A percentile compares a stretch with the other conserved stretches of the same genome.
These are phyloP conservation scores for Montipora sp. DNA, from an alignment of 64 coral and sea anemone species.

Conservation along the genomic window DNA sequence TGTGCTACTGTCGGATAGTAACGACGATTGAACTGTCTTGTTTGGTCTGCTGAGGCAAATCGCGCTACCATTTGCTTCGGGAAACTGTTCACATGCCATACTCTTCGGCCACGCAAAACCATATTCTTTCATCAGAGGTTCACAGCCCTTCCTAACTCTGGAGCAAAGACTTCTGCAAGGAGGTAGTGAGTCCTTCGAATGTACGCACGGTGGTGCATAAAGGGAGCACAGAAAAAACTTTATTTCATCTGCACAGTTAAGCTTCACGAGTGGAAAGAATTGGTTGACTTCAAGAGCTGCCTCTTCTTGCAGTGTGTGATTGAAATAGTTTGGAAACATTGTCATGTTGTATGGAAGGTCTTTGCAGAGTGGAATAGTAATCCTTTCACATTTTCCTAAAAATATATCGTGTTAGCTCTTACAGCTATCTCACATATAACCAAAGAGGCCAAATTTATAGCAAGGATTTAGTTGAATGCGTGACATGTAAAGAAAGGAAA, in stretches of 20 bases:
- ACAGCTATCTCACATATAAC: too few species aligned
- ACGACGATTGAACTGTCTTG: neutral
- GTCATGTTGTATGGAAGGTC: slow-evolving; percentile 70
- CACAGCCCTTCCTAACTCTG: neutral
- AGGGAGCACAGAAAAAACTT: slow-evolving; percentile 29
- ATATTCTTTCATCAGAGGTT: neutral
- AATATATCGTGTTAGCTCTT: neutral
- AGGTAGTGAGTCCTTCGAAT: neutral
- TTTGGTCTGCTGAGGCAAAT: neutral
- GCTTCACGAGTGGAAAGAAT: slow-evolving; percentile 34
- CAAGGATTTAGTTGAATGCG: too few species aligned
- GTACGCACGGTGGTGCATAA: slow-evolving; percentile 12
- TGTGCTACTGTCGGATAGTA: neutral
- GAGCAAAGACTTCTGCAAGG: slow-evolving; percentile 8
- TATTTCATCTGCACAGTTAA: slow-evolving; percentile 44
- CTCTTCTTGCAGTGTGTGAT: slow-evolving; percentile 61
- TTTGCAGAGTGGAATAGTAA: slow-evolving; percentile 60
- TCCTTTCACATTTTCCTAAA: slow-evolving; percentile 36
- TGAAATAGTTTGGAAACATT: slow-evolving; percentile 68
- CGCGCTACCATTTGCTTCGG: neutral
- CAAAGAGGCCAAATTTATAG: too few species aligned
- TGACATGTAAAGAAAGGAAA: too few species aligned
- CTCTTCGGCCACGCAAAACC: neutral
- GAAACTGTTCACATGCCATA: slow-evolving; percentile 9
- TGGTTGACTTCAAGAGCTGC: slow-evolving; percentile 40